Evolutionary conservation across 1,140 invertebrate genomes (phyloP), one percentile per base, ranked within the genome.

Genomic region (Scaptomyza hsui): DNA sequence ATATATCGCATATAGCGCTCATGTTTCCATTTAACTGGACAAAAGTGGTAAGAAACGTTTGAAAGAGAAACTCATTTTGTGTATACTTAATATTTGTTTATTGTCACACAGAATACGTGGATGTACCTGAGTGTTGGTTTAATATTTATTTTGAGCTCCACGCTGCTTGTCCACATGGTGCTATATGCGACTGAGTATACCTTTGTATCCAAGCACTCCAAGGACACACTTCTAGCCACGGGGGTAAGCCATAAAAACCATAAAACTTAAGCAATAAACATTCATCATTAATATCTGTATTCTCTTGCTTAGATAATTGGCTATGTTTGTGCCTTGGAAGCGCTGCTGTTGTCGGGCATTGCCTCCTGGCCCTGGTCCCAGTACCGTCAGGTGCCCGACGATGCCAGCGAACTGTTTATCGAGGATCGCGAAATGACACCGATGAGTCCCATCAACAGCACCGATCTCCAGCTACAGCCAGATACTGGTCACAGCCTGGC

Each of bases 11-110:
- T 85, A 94, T 96, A 77, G 93, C 95, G 63, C 94, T 95, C 85
- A 93, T 96, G 92, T 95, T 97, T 92, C 96, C 96, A 74, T 94
- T 97, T 89, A 96, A 96, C 91, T 97, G 96, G 95, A 93, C 94
- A 68, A 95, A 94, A 93, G 90, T 96, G 93, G 96, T 96, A 92
- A 94, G 94, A 57, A 53, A 7, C 12, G 4, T 37, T 37, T 2
- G 29, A 3, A 37, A n/a, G 7, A 12, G 2, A 37, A n/a, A 37
- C 32, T 37, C 13, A 9, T 21, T 4, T 5, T 13, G 4, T 41
- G 39, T 51, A 15, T 35, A 53, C 13, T 10, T 29, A 29, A 15
- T 52, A 18, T 53, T 75, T 13, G 49, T 49, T 75, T 72, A 51
- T 57, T 92, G 32, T 29, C 48, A 91, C 92, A 37, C 83, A 94